These are phyloP conservation scores for Himalopsyche phryganea DNA, from an alignment of 1,140 invertebrate species.

Conservation along the genomic window DNA sequence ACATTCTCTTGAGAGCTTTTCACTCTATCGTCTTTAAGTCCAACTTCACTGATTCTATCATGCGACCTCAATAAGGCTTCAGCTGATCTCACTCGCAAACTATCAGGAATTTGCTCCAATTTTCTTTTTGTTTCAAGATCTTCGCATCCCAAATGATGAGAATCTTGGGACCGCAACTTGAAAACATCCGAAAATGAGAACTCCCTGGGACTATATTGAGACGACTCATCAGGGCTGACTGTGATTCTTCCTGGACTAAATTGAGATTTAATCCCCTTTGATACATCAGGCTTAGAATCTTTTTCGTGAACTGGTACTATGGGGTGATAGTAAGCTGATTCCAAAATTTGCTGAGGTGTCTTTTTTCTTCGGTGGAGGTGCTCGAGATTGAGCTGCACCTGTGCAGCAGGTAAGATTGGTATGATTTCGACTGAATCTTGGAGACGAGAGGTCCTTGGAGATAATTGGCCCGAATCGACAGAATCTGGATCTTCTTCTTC, in stretches of 20 bases:
- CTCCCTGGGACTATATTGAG: conserved; percentile 23
- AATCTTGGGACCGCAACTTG: conserved; percentile 2
- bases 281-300: conserved; percentile 15
- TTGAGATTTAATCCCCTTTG: conserved; percentile 15
- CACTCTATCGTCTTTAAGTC: conserved; percentile 14
- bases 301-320: conserved; percentile 12
- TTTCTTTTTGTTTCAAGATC: conserved; percentile 14
- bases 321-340: conserved; percentile 7
- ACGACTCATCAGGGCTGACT: conserved; percentile 24
- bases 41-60: conserved; percentile 10
- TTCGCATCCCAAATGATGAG: background rate
- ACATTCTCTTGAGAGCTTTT: conserved; percentile 16
- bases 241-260: conserved; percentile 17
- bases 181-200: conserved; percentile 17
- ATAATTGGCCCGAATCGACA: conserved; percentile 24
- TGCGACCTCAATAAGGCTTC: conserved; percentile 16
- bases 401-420: conserved; percentile 16
- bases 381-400: conserved; percentile 10
- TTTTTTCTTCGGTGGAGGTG: conserved; percentile 27
- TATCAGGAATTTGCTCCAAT: conserved; percentile 2
- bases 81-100: conserved; percentile 17
- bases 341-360: conserved; percentile 28
- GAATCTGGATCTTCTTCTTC: conserved; percentile 32
- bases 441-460: conserved; percentile 9
- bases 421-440: conserved; percentile 27